Evolutionary conservation across 2,113 vertebrate species (phyloP).

Genomic region (Typhlomys cinereus): DNA sequence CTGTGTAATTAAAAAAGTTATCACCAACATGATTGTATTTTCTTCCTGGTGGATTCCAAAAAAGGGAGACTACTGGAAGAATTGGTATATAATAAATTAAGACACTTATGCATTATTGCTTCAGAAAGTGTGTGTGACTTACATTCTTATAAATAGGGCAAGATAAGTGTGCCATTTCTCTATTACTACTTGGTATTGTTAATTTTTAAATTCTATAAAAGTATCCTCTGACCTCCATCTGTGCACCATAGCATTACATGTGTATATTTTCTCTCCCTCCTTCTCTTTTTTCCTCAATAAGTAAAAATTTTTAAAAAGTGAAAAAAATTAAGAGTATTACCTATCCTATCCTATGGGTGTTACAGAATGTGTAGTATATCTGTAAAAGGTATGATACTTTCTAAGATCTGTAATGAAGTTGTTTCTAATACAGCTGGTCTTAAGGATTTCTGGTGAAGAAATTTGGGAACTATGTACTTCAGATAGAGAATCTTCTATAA

Average conservation of each 20-base stretch:
- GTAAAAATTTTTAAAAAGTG: no score
- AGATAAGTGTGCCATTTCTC: not conserved
- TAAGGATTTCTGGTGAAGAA: slow-evolving; percentile 18
- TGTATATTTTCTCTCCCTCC: no score
- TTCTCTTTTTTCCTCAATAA: no score
- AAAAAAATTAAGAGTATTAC: not conserved
- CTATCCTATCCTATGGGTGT: not conserved
- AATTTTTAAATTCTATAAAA: not conserved
- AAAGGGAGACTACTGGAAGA: not conserved
- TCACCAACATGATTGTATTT: no score
- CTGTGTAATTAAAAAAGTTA: not conserved
- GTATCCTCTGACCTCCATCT: not conserved
- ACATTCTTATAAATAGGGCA: not conserved
- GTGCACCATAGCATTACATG: no score
- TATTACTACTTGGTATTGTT: not conserved
- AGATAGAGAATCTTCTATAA: not conserved
- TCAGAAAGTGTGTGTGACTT: not conserved
- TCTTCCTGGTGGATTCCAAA: not conserved
- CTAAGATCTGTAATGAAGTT: not conserved
- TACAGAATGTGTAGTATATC: not conserved
- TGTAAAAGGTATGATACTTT: not conserved
- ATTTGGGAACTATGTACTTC: not conserved
- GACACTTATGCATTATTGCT: not conserved
- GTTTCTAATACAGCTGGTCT: not conserved
- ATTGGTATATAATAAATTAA: not conserved